phyloP scores from a whole-genome alignment of 2,113 vertebrate species.

The Forbesichthys papilliferus region DNA sequence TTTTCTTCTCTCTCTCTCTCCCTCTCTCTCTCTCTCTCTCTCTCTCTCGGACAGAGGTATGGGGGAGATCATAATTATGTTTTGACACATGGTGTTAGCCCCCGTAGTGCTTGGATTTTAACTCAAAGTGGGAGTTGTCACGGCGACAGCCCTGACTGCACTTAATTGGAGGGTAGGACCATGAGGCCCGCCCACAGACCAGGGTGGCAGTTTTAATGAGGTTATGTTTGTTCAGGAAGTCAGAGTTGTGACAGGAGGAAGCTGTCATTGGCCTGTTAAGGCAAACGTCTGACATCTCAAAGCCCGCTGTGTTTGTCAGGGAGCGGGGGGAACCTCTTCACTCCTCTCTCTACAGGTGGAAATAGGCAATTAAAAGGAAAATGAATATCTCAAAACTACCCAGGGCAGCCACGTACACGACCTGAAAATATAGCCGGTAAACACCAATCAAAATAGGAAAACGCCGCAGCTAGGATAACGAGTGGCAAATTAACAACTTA shows the following conservation, averaged over 20 bases:
- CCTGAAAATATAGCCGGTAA: slow-evolving; percentile 50
- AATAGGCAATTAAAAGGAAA: slow-evolving; percentile 72
- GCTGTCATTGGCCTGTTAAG: slow-evolving; percentile 75
- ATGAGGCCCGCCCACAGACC: slow-evolving; percentile 72
- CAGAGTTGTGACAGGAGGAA: slow-evolving; percentile 77
- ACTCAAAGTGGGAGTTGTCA: slow-evolving; percentile 77
- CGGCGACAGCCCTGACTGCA: slow-evolving; percentile 71
- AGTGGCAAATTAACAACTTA: slow-evolving; percentile 56
- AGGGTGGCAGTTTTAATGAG: slow-evolving; percentile 77
- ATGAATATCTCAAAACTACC: slow-evolving; percentile 53
- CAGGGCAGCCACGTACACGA: slow-evolving; percentile 39
- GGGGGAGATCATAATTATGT: slow-evolving; percentile 76
- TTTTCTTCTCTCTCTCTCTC: neutral
- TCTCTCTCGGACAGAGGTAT: slow-evolving; percentile 65
- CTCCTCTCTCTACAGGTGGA: slow-evolving; percentile 71
- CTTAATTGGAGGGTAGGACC: slow-evolving; percentile 78
- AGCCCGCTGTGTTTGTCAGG: slow-evolving; percentile 65
- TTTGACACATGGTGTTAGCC: slow-evolving; percentile 74
- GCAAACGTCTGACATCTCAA: slow-evolving; percentile 72
- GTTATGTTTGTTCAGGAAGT: slow-evolving; percentile 76
- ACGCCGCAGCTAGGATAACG: slow-evolving; percentile 58
- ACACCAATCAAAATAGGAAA: slow-evolving; percentile 52
- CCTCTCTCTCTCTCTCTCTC: slow-evolving; percentile 29
- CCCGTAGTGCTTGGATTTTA: slow-evolving; percentile 69
- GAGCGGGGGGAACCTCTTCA: slow-evolving; percentile 62